A percentile compares a stretch with the other conserved stretches of the same genome.
Evolutionary conservation across 2,888 invertebrate species (phyloP).

Genomic region (Vannuccia rotundouncinata): DNA sequence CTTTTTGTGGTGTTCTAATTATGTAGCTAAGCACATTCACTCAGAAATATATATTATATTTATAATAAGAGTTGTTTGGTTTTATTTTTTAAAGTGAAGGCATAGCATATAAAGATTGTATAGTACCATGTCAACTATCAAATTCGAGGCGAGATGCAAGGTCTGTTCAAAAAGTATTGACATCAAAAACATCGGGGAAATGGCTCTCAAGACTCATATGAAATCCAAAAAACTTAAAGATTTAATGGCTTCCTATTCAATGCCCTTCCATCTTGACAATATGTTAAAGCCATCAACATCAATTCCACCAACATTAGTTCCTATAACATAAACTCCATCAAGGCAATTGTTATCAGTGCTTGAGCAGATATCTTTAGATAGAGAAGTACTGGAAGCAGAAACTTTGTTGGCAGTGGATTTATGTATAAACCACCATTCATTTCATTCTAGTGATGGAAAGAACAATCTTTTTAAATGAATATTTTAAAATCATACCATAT

Average conservation of each 20-base stretch:
- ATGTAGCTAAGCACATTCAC: background rate
- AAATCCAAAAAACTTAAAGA: background rate
- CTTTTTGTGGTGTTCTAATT: background rate
- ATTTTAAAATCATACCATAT: background rate
- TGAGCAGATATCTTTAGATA: background rate
- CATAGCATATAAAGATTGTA: background rate
- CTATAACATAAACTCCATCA: background rate
- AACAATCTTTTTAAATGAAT: background rate
- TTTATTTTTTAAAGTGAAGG: background rate
- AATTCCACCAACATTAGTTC: background rate
- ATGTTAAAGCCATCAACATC: background rate
- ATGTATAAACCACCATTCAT: background rate
- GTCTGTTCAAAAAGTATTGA: background rate
- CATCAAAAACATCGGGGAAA: slow-evolving; percentile 13
- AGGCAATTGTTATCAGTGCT: background rate
- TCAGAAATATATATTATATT: background rate
- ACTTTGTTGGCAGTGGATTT: background rate
- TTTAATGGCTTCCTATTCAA: slow-evolving; percentile 11
- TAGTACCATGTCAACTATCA: background rate
- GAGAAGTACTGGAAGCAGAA: background rate
- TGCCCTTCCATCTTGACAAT: slow-evolving; percentile 9
- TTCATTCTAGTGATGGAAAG: background rate
- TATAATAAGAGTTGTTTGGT: background rate
- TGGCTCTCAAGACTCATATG: background rate
- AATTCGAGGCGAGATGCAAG: background rate